Conservation (phyloP, 2,797 vertebrate genomes). For the Capromys pilorides region DNA sequence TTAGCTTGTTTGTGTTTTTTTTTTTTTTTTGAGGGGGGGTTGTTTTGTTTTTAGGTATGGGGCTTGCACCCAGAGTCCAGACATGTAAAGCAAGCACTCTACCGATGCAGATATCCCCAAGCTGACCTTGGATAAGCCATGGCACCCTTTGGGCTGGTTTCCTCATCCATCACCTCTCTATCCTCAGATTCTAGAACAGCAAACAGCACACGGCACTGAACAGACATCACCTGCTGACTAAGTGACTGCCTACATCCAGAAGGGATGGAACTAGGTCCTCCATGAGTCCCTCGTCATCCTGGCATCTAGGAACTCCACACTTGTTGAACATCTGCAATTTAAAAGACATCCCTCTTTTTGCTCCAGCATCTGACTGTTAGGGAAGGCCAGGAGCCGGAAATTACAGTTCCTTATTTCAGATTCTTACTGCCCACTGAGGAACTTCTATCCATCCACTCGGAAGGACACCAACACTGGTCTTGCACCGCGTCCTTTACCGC, state of each 20-base stretch:
- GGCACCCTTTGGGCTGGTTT: background rate
- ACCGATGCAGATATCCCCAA: background rate
- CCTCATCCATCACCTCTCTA: slow-evolving; percentile 5
- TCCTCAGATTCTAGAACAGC: background rate
- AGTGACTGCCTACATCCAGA: background rate
- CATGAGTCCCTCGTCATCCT: background rate
- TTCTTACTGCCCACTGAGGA: slow-evolving; percentile 44
- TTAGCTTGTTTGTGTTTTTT: background rate
- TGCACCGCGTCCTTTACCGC: background rate
- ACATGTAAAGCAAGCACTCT: background rate
- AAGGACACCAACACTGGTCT: slow-evolving; percentile 25
- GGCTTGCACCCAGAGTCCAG: background rate
- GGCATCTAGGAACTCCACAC: background rate
- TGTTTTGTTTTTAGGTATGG: background rate
- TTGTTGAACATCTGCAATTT: background rate
- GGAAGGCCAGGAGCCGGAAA: slow-evolving; percentile 55
- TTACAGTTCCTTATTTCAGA: slow-evolving; percentile 46
- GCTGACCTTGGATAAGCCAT: slow-evolving; percentile 11
- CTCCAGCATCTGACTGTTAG: background rate
- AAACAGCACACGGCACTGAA: background rate
- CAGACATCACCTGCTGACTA: background rate
- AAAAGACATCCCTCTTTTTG: slow-evolving; percentile 35
- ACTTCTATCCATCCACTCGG: background rate
- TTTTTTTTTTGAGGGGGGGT: background rate
- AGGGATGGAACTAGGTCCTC: background rate